Conservation (phyloP, 2,797 vertebrate genomes). For the Lepilemur septentrionalis region DNA sequence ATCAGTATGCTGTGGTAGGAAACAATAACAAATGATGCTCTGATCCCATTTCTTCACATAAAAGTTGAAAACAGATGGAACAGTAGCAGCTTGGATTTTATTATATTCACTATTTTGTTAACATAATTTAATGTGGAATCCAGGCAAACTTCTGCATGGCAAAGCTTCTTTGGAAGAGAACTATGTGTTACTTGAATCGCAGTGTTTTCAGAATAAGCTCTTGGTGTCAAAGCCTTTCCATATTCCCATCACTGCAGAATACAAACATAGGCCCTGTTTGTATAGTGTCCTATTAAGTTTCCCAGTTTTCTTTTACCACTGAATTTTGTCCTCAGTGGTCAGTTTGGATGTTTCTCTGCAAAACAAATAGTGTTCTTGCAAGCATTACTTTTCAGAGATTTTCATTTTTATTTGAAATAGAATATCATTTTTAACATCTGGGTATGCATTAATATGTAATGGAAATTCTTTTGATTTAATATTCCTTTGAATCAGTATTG, state of each 20-base stretch:
- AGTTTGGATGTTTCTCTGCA: not conserved
- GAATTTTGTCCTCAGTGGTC: not conserved
- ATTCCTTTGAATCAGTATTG: not conserved
- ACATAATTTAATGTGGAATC: not conserved
- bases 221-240: not conserved
- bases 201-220: not conserved
- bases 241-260: not conserved
- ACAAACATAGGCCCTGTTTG: not conserved
- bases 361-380: not conserved
- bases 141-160: not conserved
- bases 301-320: not conserved
- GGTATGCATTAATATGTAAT: not conserved
- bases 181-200: not conserved
- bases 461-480: slow-evolving; percentile 10
- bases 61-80: slow-evolving; percentile 45
- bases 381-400: not conserved
- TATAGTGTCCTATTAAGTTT: not conserved
- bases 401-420: slow-evolving; percentile 15
- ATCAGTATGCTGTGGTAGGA: not conserved
- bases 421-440: not conserved
- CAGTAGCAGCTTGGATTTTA: slow-evolving; percentile 46
- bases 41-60: not conserved
- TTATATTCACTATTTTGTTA: slow-evolving; percentile 25
- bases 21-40: not conserved
- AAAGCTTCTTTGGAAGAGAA: slow-evolving; percentile 42